Base-by-base conservation (phyloP, 1,140 invertebrate genomes). In the Pseudachorutes palmiensis region DNA sequence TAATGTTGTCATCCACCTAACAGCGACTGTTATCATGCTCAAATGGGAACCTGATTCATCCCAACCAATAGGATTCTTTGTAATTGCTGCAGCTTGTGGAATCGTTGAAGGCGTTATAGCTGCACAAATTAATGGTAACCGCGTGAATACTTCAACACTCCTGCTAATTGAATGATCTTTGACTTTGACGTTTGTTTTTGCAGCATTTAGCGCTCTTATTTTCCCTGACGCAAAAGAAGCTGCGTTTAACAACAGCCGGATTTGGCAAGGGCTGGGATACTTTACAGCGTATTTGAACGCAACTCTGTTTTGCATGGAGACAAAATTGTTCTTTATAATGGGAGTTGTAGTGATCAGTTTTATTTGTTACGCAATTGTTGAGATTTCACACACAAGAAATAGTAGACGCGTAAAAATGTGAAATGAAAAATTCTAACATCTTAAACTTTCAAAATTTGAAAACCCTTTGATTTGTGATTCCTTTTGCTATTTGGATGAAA, bases 191-290 rank as follows among this genome's bases (percentile, higher is more conserved):
- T 55, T 24, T 24, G 24, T 19, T 55, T 19, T 55, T 55, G 9
- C 36, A 55, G 51, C 51, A 5, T 55, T 55, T 24, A 14, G 12
- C 5, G 24, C 51, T 12, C 51, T 55, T 22, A 22, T 55, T 14
- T 55, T 55, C 51, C 24, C 9, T 19, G 51, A 55, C 24, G 24
- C 9, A 5, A 12, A 55, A 55, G 51, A 55, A 24, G 12, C 51
- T 55, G 51, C 51, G 14, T 55, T 55, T 55, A 55, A 55, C 51
- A 55, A 55, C 24, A 14, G 5, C 3, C 51, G 51, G 24, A 14
- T 55, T 19, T 55, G 51, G 51, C 51, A 55, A 55, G 51, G 51
- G 24, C 9, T 55, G 12, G 51, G 51, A 9, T 55, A 19, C 51
- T 5, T 55, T 22, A 26, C 24, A 5, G 51, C 51, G 3, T 55